Conservation (phyloP, 2,888 invertebrate genomes). For the Elgonia sp. region DNA sequence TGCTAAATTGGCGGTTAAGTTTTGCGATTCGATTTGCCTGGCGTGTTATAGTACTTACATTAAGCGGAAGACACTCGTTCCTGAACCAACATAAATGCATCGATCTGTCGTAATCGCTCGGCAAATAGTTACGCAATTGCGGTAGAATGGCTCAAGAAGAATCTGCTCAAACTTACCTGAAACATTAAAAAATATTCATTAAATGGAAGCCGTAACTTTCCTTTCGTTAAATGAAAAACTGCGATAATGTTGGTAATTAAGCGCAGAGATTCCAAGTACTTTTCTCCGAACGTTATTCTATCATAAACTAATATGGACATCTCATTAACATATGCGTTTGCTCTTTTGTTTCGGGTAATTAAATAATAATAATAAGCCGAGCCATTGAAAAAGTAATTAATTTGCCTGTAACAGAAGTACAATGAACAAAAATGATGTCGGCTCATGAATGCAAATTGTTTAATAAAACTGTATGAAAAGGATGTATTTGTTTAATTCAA, state of each 20-base stretch:
- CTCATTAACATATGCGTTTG: constrained; percentile 10
- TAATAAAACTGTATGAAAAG: constrained; percentile 44
- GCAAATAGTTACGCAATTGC: constrained; percentile 51
- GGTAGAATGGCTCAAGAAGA: constrained; percentile 16
- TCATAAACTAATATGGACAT: not conserved
- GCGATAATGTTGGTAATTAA: no score
- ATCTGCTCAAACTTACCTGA: constrained; percentile 81
- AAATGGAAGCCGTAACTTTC: no score
- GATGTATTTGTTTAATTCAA: constrained; percentile 36
- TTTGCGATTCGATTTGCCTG: constrained; percentile 77
- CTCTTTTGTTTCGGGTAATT: constrained; percentile 27
- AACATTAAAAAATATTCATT: constrained; percentile 76
- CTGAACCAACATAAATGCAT: constrained; percentile 51
- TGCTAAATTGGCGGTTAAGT: constrained; percentile 79
- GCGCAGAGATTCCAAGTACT: no score
- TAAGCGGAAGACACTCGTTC: constrained; percentile 58
- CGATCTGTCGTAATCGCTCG: constrained; percentile 59
- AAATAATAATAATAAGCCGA: constrained; percentile 19
- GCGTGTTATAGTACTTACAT: constrained; percentile 69
- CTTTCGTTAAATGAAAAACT: no score
- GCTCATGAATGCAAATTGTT: constrained; percentile 33
- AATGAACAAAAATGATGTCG: constrained; percentile 37
- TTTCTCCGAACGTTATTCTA: no score
- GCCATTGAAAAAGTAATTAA: constrained; percentile 33
- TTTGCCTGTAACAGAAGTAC: constrained; percentile 19